A percentile compares a stretch with the other conserved stretches of the same genome.
Conservation (phyloP, 2,888 invertebrate genomes). For the Amphiduros pacificus region DNA sequence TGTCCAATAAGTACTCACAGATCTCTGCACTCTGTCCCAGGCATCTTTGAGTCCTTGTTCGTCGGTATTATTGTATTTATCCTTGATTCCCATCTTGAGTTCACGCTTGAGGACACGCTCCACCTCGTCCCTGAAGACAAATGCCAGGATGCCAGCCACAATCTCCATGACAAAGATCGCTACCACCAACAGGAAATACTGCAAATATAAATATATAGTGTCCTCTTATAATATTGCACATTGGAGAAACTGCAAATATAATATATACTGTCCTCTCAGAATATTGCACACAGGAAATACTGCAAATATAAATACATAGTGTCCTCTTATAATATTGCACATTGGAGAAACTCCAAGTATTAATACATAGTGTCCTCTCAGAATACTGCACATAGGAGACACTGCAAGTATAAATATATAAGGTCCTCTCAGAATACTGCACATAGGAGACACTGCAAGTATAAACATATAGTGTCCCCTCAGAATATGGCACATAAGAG, state of each 20-base stretch:
- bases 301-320: conserved; percentile 18
- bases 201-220: conserved; percentile 11
- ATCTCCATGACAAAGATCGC: conserved; percentile 33
- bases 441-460: background rate
- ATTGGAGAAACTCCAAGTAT: background rate
- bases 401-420: conserved; percentile 26
- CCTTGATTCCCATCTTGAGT: conserved; percentile 11
- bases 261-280: too few relatives aligned
- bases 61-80: conserved; percentile 10
- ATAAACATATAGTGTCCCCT: too few relatives aligned
- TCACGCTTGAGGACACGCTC: conserved; percentile 11
- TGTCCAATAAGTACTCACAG: conserved; percentile 22
- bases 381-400: too few relatives aligned
- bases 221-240: background rate
- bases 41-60: conserved; percentile 22
- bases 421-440: background rate
- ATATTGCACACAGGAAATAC: conserved; percentile 35
- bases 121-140: conserved; percentile 28
- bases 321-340: background rate
- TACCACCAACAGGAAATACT: conserved; percentile 34
- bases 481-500: too few relatives aligned
- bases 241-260: too few relatives aligned
- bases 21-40: conserved; percentile 28
- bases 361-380: too few relatives aligned
- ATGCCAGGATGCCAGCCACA: conserved; percentile 31